Evolutionary conservation across 2,888 invertebrate species (phyloP).

Genomic region (Drosophila sordidula): DNA sequence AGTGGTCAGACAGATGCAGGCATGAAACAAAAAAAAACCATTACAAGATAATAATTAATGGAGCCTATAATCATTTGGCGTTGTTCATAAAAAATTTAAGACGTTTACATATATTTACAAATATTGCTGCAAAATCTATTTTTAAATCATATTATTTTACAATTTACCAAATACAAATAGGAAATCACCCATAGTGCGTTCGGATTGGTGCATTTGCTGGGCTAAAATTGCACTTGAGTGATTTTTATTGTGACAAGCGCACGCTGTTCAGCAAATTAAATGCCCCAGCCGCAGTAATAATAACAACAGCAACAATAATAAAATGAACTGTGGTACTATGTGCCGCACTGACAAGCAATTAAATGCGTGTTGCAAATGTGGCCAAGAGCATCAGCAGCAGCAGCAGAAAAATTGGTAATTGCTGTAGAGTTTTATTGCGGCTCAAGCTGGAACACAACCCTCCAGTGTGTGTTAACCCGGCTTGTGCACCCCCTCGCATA

Average conservation of each 20-base stretch:
- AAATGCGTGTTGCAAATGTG: conserved; percentile 69
- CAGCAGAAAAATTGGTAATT: conserved; percentile 62
- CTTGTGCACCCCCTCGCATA: conserved; percentile 18
- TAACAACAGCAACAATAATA: conserved; percentile 38
- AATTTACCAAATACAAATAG: too few relatives aligned
- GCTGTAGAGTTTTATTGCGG: conserved; percentile 61
- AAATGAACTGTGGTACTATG: conserved; percentile 21
- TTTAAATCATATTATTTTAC: too few relatives aligned
- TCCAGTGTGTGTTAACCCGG: conserved; percentile 1
- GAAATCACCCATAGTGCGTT: conserved; percentile 17
- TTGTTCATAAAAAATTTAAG: too few relatives aligned
- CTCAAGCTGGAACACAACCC: conserved; percentile 50
- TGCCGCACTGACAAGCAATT: conserved; percentile 74
- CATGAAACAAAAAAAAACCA: too few relatives aligned
- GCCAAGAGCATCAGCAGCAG: conserved; percentile 37
- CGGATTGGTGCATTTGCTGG: conserved; percentile 27
- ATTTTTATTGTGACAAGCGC: conserved; percentile 78
- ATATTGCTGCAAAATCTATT: not conserved
- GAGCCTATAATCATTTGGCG: too few relatives aligned
- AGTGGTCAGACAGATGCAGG: not conserved
- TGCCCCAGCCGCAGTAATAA: conserved; percentile 55
- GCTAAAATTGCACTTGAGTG: conserved; percentile 70
- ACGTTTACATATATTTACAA: too few relatives aligned
- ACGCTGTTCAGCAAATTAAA: conserved; percentile 73
- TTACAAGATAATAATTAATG: too few relatives aligned